Evolutionary conservation across 92 coral and sea anemone species (phyloP).

Genomic region (Hydrozoanthus gracilis): DNA sequence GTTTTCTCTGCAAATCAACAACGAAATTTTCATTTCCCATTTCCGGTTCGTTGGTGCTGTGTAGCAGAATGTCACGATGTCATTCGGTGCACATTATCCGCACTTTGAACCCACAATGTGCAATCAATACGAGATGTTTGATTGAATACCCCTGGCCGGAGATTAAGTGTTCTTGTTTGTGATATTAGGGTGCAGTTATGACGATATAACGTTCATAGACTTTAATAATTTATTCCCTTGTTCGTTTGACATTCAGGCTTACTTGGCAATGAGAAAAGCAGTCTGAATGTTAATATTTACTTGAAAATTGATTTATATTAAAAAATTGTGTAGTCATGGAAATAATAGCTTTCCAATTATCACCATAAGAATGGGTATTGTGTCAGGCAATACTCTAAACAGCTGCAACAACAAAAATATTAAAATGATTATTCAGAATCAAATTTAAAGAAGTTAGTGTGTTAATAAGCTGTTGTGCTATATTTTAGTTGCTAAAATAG

Average conservation of each 20-base stretch:
- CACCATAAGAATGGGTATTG: neutral
- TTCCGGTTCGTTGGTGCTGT: neutral
- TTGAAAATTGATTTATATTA: neutral
- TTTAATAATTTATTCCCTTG: conserved; percentile 9
- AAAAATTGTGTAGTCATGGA: neutral
- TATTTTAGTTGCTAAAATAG: no score
- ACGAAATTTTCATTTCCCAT: neutral
- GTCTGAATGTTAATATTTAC: neutral
- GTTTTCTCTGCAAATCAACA: neutral
- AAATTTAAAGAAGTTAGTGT: no score
- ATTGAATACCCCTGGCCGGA: conserved; percentile 18
- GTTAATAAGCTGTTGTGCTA: no score
- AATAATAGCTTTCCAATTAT: neutral
- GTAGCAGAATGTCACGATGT: neutral
- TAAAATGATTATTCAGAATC: no score
- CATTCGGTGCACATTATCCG: neutral
- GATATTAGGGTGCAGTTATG: conserved; percentile 4
- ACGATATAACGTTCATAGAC: conserved; percentile 21
- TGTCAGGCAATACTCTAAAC: neutral
- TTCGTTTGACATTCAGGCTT: neutral
- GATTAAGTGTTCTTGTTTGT: conserved; percentile 28
- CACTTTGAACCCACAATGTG: conserved; percentile 25
- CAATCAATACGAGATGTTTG: neutral
- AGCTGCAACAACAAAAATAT: no score
- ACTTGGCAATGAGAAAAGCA: neutral